Percentiles rank a stretch among this genome's conserved stretches.
Conservation (phyloP, 2,113 vertebrate species). For the Rousettus leschenaultii region DNA sequence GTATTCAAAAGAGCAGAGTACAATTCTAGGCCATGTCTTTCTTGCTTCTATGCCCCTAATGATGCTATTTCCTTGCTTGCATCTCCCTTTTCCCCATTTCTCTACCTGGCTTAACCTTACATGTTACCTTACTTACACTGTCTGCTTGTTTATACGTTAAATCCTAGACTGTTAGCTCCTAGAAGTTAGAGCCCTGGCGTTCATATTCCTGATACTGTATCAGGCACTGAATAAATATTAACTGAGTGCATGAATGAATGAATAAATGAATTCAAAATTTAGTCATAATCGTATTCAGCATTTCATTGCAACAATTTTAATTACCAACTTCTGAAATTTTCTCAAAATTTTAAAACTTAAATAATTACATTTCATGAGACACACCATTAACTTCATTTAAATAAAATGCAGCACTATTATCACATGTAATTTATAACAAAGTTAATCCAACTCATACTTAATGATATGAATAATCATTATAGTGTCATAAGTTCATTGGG, state of each 20-base stretch:
- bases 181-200: background rate
- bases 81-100: background rate
- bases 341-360: slow-evolving; percentile 27
- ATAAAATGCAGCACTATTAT: slow-evolving; percentile 13
- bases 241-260: background rate
- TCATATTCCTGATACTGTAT: background rate
- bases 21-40: background rate
- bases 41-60: background rate
- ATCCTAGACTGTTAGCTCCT: background rate
- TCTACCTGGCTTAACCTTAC: background rate
- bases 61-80: background rate
- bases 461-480: slow-evolving; percentile 43
- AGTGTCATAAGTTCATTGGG: slow-evolving; percentile 41
- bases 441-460: slow-evolving; percentile 44
- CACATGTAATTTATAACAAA: slow-evolving; percentile 33
- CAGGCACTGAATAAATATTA: background rate
- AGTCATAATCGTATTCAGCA: background rate
- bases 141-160: background rate
- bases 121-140: background rate
- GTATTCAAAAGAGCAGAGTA: background rate
- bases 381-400: slow-evolving; percentile 45
- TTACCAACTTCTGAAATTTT: slow-evolving; percentile 1
- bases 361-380: slow-evolving; percentile 36
- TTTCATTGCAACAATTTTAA: background rate
- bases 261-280: background rate